Base-by-base conservation (phyloP, 2,797 vertebrate genomes). In the Carcharodon carcharias region DNA sequence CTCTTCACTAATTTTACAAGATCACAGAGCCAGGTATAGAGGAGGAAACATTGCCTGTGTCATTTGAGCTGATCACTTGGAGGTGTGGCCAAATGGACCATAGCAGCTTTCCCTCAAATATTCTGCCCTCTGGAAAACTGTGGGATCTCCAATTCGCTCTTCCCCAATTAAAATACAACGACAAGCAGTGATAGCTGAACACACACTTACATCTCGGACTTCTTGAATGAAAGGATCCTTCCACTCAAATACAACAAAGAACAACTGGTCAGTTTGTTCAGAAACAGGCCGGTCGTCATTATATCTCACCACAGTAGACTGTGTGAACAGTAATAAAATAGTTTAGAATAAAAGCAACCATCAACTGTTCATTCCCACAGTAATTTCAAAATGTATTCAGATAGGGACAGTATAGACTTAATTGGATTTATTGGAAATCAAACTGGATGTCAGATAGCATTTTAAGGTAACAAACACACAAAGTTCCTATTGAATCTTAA, bases 241-340 rank as follows among this genome's bases (percentile, higher is more conserved):
- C 99, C 99, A 99, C 96, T 99, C 98, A 69, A 99, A 99, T 5
- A 99, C 99, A 87, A 98, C 98, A 96, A 99, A 99, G 97, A 99
- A 99, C 80, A 99, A 97, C 97, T 99, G 98, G 94, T 98, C 98
- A 0, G 96, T 98, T 97, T 96, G 97, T 45, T 98, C 97, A 0
- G 97, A 0, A 0, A 96, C 96, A 0, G 97, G 97, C 96, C 99
- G 98, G 97, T 98, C 98, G 97, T 99, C 99, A 4, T 99, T 99
- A 96, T 99, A 99, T 97, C 99, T 99, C 91, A 99, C 99, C 97
- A 99, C 99, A 0, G 98, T 98, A 0, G 99, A 99, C 99, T 99
- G 88, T 94, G 88, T 71, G 96, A 71, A 97, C 0, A 96, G 23
- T 16, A 95, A 73, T 56, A 92, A 91, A 26, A 4, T 63, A 26